These are phyloP conservation scores for Genyomyrus donnyi DNA, from an alignment of 2,113 vertebrate genomes.

Conservation along the genomic window DNA sequence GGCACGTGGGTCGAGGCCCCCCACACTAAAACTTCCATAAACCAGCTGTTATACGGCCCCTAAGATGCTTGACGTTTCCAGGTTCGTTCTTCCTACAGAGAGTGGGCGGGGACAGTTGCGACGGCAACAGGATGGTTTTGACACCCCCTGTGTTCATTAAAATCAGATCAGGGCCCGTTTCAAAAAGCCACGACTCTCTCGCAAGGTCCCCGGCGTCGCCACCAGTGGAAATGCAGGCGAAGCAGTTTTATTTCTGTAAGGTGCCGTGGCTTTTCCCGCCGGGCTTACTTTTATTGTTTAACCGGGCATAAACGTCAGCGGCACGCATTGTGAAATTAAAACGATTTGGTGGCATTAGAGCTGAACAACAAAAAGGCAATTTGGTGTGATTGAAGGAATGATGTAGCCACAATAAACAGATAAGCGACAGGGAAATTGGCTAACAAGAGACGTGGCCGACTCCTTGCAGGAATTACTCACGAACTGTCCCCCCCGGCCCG, in stretches of 20 bases:
- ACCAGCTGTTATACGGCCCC: background rate
- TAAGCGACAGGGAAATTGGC: conserved; percentile 9
- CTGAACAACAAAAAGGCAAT: conserved; percentile 13
- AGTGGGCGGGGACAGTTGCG: background rate
- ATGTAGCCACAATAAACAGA: conserved; percentile 9
- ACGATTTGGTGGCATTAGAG: background rate
- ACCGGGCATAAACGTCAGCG: background rate
- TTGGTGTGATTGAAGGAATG: conserved; percentile 9
- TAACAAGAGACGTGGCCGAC: background rate
- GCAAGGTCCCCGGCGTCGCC: background rate
- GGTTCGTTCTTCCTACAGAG: background rate
- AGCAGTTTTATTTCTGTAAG: background rate
- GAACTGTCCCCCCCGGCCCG: background rate
- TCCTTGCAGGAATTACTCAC: background rate
- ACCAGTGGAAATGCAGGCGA: background rate
- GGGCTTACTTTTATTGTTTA: background rate
- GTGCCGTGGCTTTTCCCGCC: background rate
- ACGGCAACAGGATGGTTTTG: background rate
- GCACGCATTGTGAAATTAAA: conserved; percentile 1
- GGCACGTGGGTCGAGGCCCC: background rate
- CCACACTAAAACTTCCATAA: background rate
- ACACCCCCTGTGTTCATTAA: background rate
- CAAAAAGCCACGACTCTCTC: background rate
- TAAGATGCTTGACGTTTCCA: background rate
- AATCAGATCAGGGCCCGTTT: conserved; percentile 4